phyloP scores from a whole-genome alignment of 2,113 vertebrate genomes.

The Nycticryphes semicollaris region DNA sequence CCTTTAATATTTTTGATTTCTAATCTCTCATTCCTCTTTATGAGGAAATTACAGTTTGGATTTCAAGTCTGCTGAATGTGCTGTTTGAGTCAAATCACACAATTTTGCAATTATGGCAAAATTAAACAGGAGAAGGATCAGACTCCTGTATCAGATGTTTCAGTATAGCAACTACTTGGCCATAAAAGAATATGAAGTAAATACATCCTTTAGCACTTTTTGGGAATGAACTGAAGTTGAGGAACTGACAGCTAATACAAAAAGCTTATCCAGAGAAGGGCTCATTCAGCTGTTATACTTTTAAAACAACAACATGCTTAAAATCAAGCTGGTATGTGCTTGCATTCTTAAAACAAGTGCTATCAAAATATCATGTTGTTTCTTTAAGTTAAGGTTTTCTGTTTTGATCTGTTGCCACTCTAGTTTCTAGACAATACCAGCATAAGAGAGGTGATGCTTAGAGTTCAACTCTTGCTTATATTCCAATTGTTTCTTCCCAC shows the following conservation, averaged over 20 bases:
- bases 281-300: background rate
- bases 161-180: background rate
- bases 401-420: conserved; percentile 23
- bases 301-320: background rate
- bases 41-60: background rate
- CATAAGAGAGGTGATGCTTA: background rate
- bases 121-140: background rate
- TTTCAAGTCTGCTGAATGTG: background rate
- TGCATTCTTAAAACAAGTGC: background rate
- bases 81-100: background rate
- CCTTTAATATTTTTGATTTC: background rate
- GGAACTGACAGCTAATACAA: background rate
- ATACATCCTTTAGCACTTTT: background rate
- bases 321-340: background rate
- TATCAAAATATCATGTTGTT: conserved; percentile 40
- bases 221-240: background rate
- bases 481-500: background rate
- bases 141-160: background rate
- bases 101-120: background rate
- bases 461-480: background rate
- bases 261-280: background rate
- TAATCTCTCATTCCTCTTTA: background rate
- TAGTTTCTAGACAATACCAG: background rate
- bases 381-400: background rate
- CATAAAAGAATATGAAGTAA: background rate